Percentiles rank a stretch among this genome's conserved stretches.
phyloP scores from a whole-genome alignment of 2,888 invertebrate species.

The Pyralis farinalis region DNA sequence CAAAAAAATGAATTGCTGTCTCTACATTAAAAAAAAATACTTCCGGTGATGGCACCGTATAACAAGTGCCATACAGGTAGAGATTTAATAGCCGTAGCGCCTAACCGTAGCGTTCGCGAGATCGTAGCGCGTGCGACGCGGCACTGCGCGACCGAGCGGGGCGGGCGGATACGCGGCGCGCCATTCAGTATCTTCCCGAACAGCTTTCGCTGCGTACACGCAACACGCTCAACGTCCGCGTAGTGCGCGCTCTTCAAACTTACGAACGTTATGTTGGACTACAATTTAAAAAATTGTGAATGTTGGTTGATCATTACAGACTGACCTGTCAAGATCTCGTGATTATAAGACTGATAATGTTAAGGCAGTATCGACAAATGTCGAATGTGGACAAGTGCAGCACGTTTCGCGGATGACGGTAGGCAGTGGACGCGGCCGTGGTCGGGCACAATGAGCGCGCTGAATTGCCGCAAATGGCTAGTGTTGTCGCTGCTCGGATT shows the following conservation, averaged over 20 bases:
- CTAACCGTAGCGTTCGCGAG: conserved; percentile 47
- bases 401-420: conserved; percentile 45
- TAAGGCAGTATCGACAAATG: conserved; percentile 28
- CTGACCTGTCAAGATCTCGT: conserved; percentile 9
- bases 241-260: conserved; percentile 27
- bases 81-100: conserved; percentile 58
- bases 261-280: conserved; percentile 40
- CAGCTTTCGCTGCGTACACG: conserved; percentile 70
- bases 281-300: neutral
- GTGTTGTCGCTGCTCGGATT: conserved; percentile 77
- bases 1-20: no score
- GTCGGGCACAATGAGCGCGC: conserved; percentile 67
- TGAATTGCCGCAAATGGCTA: conserved; percentile 79
- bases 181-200: conserved; percentile 47
- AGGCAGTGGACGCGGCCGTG: conserved; percentile 42
- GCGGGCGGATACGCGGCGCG: conserved; percentile 37
- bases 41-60: neutral
- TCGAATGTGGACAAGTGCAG: conserved; percentile 33
- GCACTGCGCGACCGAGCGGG: conserved; percentile 14
- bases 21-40: no score
- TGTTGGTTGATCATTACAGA: neutral
- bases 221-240: conserved; percentile 25
- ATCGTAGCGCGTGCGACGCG: conserved; percentile 44
- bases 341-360: conserved; percentile 24
- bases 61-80: conserved; percentile 46